Conservation (phyloP, 2,888 invertebrate species). For the Parnassius glacialis region DNA sequence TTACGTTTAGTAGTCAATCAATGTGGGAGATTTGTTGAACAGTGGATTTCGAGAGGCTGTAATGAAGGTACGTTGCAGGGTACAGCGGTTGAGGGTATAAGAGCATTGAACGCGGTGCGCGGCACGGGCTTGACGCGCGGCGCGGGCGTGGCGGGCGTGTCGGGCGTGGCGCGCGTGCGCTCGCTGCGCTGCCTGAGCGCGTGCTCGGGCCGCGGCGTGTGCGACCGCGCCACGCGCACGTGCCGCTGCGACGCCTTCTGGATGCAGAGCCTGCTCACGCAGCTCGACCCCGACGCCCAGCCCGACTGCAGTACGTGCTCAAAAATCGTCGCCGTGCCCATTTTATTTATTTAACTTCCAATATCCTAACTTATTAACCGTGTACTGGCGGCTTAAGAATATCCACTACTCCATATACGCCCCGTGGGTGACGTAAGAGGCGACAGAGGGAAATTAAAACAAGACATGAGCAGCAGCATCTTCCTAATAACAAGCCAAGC, state of each 20-base stretch:
- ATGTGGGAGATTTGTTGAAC: too few species aligned
- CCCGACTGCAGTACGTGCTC: constrained; percentile 87
- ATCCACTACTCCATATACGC: too few species aligned
- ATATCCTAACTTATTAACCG: too few species aligned
- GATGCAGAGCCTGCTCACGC: constrained; percentile 93
- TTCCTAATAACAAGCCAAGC: too few species aligned
- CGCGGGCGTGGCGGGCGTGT: constrained; percentile 87
- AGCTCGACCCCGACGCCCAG: constrained; percentile 89
- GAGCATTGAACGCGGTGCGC: constrained; percentile 38
- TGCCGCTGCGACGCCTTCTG: constrained; percentile 97
- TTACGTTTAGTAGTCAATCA: too few species aligned
- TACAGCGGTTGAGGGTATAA: constrained; percentile 49
- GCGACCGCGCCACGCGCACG: constrained; percentile 89
- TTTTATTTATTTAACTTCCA: too few species aligned
- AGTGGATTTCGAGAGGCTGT: too few species aligned
- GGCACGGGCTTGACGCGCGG: constrained; percentile 42
- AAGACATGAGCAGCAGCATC: too few species aligned
- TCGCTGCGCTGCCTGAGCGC: constrained; percentile 94
- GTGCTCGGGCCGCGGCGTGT: constrained; percentile 95
- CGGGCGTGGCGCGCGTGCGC: constrained; percentile 87
- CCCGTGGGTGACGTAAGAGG: too few species aligned
- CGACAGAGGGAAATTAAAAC: too few species aligned
- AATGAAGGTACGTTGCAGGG: constrained; percentile 39
- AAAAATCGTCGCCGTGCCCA: too few species aligned
- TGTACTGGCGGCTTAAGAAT: too few species aligned